Evolutionary conservation across 2,113 vertebrate species (phyloP).

Genomic region (Prionailurus bengalensis): DNA sequence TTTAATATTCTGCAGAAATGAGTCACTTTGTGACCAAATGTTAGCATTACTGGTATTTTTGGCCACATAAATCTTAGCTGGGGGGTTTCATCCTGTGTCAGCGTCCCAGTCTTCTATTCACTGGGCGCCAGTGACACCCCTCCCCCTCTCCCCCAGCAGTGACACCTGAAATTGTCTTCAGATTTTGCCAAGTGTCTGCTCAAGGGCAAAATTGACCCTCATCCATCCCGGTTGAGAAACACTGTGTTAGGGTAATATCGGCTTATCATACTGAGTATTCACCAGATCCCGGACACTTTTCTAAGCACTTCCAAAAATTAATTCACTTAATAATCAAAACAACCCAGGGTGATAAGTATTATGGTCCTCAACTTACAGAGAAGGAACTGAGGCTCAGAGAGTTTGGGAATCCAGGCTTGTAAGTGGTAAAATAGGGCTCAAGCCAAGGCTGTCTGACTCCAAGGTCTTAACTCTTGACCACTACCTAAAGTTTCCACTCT

Average conservation of each 20-base stretch:
- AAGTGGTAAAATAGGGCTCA: background rate
- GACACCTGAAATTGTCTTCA: background rate
- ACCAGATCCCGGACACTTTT: background rate
- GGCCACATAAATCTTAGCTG: accelerated
- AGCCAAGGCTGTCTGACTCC: background rate
- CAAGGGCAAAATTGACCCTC: background rate
- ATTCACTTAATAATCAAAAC: background rate
- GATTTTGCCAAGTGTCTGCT: background rate
- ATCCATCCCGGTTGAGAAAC: background rate
- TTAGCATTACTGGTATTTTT: background rate
- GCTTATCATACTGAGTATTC: background rate
- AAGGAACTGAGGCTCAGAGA: background rate
- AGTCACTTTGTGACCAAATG: too few species aligned
- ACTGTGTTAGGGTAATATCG: background rate
- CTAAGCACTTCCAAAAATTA: background rate
- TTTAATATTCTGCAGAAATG: background rate
- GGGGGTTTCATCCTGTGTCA: background rate
- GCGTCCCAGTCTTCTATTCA: accelerated
- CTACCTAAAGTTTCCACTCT: background rate
- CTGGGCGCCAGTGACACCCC: accelerated
- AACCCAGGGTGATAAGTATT: accelerated
- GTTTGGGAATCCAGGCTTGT: background rate
- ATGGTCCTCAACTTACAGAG: background rate
- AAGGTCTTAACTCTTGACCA: background rate
- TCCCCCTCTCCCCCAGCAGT: accelerated